A percentile compares a stretch with the other conserved stretches of the same genome.
Conservation (phyloP, 2,888 invertebrate species). For the Eristalinus aeneus region DNA sequence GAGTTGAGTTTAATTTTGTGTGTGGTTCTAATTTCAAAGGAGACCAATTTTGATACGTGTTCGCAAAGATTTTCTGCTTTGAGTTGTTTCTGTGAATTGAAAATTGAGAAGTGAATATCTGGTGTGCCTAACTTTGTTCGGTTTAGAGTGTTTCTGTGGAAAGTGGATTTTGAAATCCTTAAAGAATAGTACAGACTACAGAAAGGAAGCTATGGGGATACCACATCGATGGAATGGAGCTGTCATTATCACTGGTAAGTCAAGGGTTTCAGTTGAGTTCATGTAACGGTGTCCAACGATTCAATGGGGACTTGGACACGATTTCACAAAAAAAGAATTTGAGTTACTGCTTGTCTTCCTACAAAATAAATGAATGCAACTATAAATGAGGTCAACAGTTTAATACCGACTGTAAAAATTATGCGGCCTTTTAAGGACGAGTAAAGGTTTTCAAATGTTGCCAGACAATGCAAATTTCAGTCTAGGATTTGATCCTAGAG, state of each 20-base stretch:
- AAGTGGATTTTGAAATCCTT: background rate
- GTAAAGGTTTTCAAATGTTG: no score
- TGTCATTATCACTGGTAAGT: constrained; percentile 42
- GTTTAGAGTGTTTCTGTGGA: background rate
- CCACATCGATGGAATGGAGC: background rate
- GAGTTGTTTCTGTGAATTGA: background rate
- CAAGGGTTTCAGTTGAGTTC: background rate
- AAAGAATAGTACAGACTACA: no score
- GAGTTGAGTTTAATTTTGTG: constrained; percentile 27
- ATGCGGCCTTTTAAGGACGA: no score
- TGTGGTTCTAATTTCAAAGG: constrained; percentile 19
- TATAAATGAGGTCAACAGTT: no score
- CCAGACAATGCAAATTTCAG: no score
- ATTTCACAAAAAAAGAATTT: no score
- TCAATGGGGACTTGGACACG: no score
- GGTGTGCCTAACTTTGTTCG: constrained; percentile 9
- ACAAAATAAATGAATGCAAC: no score
- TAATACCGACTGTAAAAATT: no score
- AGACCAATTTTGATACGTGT: background rate
- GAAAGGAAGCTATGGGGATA: constrained; percentile 42
- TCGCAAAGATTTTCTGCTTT: background rate
- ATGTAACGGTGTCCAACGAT: no score
- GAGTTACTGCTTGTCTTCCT: no score
- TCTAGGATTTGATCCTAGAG: no score
- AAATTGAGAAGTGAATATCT: constrained; percentile 7